Percentiles rank a stretch among this genome's conserved stretches.
Evolutionary conservation across 2,888 invertebrate genomes (phyloP).

Genomic region (Erannis defoliaria): DNA sequence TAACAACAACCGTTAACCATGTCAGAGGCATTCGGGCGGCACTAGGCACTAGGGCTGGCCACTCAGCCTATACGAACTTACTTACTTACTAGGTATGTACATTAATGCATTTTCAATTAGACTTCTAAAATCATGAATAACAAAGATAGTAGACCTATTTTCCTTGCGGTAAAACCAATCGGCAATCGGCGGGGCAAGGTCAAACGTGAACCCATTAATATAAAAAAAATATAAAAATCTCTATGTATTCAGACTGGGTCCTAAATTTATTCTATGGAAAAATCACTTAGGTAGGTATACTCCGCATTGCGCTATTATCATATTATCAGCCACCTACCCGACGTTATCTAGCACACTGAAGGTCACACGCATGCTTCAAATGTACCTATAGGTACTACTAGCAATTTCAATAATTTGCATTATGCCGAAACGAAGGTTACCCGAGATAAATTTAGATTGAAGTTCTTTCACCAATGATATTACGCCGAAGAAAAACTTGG

Average conservation of each 20-base stretch:
- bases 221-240: too few relatives aligned
- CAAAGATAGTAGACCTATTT: conserved; percentile 2
- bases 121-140: not conserved
- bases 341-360: conserved; percentile 65
- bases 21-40: too few relatives aligned
- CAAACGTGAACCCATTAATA: too few relatives aligned
- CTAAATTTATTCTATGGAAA: conserved; percentile 30
- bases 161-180: not conserved
- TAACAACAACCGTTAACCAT: too few relatives aligned
- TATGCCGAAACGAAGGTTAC: conserved; percentile 36
- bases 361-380: conserved; percentile 56
- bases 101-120: not conserved
- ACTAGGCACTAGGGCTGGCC: too few relatives aligned
- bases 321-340: conserved; percentile 65
- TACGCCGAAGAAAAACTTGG: conserved; percentile 4
- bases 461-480: too few relatives aligned
- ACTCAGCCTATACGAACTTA: too few relatives aligned
- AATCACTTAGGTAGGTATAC: conserved; percentile 48
- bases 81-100: too few relatives aligned
- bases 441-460: conserved; percentile 35
- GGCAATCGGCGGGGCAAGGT: too few relatives aligned
- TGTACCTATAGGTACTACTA: conserved; percentile 28
- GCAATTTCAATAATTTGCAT: conserved; percentile 44
- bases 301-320: conserved; percentile 65
- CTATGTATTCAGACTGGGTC: not conserved